phyloP scores from a whole-genome alignment of 2,888 invertebrate genomes.

The Notocelia uddmanniana region DNA sequence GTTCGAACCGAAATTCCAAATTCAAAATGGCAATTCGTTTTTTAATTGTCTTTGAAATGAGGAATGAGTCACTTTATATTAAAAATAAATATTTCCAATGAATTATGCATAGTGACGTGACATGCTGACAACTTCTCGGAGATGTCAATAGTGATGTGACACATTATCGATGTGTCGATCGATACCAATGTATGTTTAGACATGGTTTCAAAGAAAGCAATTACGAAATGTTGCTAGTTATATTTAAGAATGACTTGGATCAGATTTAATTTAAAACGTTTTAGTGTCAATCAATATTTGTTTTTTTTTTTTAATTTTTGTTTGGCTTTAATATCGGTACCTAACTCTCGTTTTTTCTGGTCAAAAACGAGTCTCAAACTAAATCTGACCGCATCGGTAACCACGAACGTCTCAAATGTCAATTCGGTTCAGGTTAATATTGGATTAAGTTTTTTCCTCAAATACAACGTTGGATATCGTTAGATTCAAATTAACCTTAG shows the following conservation, averaged over 20 bases:
- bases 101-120: constrained; percentile 45
- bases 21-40: neutral
- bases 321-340: constrained; percentile 7
- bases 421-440: constrained; percentile 36
- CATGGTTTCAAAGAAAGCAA: constrained; percentile 43
- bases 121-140: constrained; percentile 49
- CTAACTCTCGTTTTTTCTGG: constrained; percentile 28
- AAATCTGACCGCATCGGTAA: constrained; percentile 24
- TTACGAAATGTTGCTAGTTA: constrained; percentile 34
- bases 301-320: neutral
- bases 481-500: constrained; percentile 39
- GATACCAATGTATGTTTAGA: constrained; percentile 39
- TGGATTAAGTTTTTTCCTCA: constrained; percentile 44
- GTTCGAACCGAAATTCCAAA: neutral
- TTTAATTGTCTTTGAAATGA: constrained; percentile 8
- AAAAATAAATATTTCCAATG: constrained; percentile 30
- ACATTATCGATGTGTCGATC: constrained; percentile 51
- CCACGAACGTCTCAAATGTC: constrained; percentile 43
- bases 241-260: constrained; percentile 30
- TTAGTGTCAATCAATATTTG: constrained; percentile 26
- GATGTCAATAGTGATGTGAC: constrained; percentile 51
- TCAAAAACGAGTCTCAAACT: constrained; percentile 12
- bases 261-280: constrained; percentile 26
- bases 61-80: constrained; percentile 32
- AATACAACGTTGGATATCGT: constrained; percentile 33